These are phyloP conservation scores for Polydesmus complanatus DNA, from an alignment of 2,888 invertebrate genomes.

Conservation along the genomic window DNA sequence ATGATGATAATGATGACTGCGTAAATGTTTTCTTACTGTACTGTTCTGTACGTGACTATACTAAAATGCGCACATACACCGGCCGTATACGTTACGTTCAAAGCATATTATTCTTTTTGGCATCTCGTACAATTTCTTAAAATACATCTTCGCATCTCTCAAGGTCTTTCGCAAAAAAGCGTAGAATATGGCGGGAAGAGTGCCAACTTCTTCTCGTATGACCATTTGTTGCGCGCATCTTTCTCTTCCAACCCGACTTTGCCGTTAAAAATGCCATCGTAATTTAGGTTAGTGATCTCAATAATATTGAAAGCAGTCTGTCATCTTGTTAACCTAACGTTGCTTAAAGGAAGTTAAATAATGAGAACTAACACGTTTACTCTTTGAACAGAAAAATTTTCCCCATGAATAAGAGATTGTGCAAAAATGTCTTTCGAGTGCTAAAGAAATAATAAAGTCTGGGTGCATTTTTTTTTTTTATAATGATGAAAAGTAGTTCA, in stretches of 20 bases:
- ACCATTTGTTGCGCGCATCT: background rate
- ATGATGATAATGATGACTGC: background rate
- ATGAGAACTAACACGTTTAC: too few relatives aligned
- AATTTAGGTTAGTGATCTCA: background rate
- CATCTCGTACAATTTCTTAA: background rate
- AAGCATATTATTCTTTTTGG: too few relatives aligned
- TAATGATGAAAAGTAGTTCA: too few relatives aligned
- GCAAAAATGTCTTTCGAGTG: too few relatives aligned
- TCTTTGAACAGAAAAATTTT: too few relatives aligned
- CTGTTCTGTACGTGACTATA: background rate
- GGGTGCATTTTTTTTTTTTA: too few relatives aligned
- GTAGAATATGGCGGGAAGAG: background rate
- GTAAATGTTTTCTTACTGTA: background rate
- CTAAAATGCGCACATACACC: too few relatives aligned
- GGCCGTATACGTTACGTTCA: too few relatives aligned
- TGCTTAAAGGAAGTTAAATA: too few relatives aligned
- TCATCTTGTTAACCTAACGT: too few relatives aligned
- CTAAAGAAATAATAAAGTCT: too few relatives aligned
- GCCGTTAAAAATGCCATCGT: background rate
- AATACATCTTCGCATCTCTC: background rate
- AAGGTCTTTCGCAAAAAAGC: background rate
- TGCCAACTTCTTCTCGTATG: background rate
- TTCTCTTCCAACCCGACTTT: background rate
- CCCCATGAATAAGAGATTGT: too few relatives aligned
- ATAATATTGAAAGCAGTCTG: background rate